A percentile compares a stretch with the other conserved stretches of the same genome.
Evolutionary conservation across 2,797 vertebrate genomes (phyloP).

Genomic region (Bucorvus abyssinicus): DNA sequence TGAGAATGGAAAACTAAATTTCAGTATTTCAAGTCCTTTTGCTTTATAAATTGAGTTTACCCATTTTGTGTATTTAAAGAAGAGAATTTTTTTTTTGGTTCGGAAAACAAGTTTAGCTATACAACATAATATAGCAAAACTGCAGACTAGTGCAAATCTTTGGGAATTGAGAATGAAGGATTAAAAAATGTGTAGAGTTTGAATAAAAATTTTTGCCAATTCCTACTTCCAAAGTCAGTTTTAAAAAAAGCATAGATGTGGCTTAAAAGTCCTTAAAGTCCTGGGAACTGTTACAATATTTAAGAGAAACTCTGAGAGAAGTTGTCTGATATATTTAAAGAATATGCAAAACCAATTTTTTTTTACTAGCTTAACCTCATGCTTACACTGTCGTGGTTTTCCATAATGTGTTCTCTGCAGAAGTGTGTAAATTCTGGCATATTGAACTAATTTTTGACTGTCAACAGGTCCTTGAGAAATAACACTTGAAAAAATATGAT

Average conservation of each 20-base stretch:
- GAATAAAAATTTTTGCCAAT: neutral
- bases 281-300: neutral
- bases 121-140: neutral
- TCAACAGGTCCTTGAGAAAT: neutral
- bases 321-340: neutral
- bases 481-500: neutral
- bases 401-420: neutral
- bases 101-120: neutral
- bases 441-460: neutral
- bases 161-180: neutral
- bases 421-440: neutral
- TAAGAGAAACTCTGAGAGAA: neutral
- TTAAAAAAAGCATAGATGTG: neutral
- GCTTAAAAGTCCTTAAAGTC: neutral
- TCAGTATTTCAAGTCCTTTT: neutral
- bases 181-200: neutral
- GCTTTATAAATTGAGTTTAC: neutral
- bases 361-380: neutral
- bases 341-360: neutral
- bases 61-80: neutral
- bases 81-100: neutral
- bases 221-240: neutral
- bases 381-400: neutral
- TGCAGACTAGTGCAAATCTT: neutral
- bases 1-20: neutral